A percentile compares a stretch with the other conserved stretches of the same genome.
These are phyloP conservation scores for Drosophila cardini DNA, from an alignment of 1,140 invertebrate species.

Conservation along the genomic window DNA sequence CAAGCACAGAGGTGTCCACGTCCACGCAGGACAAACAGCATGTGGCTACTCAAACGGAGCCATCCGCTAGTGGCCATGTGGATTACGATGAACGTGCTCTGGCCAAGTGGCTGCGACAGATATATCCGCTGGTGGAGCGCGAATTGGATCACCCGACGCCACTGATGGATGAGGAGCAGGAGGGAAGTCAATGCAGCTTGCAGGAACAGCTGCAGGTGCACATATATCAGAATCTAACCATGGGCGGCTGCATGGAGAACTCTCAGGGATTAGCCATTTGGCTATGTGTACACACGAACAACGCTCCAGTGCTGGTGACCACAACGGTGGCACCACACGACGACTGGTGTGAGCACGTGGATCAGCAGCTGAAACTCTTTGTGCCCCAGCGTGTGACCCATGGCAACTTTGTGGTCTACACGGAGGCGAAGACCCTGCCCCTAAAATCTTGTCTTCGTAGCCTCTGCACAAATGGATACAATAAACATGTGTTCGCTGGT, in stretches of 20 bases:
- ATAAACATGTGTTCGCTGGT: conserved; percentile 78
- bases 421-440: conserved; percentile 55
- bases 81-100: conserved; percentile 69
- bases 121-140: conserved; percentile 70
- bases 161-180: conserved; percentile 46
- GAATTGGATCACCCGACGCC: conserved; percentile 75
- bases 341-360: conserved; percentile 81
- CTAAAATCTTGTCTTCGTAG: conserved; percentile 74
- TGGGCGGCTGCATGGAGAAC: conserved; percentile 55
- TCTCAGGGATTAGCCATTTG: conserved; percentile 75
- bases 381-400: conserved; percentile 70
- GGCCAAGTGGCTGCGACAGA: conserved; percentile 69
- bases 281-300: conserved; percentile 78
- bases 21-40: conserved; percentile 51
- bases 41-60: conserved; percentile 68
- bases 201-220: conserved; percentile 68
- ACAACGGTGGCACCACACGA: conserved; percentile 75
- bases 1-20: conserved; percentile 36
- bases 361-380: conserved; percentile 70
- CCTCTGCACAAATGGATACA: conserved; percentile 69
- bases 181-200: conserved; percentile 35
- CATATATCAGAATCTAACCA: conserved; percentile 70
- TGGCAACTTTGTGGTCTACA: conserved; percentile 63
- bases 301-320: conserved; percentile 72
- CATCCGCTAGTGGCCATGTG: not conserved